Base-by-base conservation (phyloP, 1,140 invertebrate genomes). In the Nylanderia fulva region DNA sequence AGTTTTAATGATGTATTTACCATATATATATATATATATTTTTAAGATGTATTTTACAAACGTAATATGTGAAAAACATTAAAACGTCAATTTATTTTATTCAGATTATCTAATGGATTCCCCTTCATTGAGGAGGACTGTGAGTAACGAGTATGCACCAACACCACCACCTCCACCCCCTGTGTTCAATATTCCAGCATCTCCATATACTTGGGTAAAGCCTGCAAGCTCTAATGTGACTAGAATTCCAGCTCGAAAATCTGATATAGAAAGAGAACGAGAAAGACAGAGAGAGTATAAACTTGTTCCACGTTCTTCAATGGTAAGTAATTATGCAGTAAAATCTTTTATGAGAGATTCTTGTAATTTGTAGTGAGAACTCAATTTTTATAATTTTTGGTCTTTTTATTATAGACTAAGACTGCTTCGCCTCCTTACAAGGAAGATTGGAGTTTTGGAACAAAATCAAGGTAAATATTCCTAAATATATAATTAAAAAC, bases 71-170 rank as follows among this genome's bases (percentile, higher is more conserved):
- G 24, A 45, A 42, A 69, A 48, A 52, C 11, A 52, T 69, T 52
- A 27, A 66, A 66, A 42, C 11, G n/a, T 2, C 2, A 33, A 13
- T 11, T 80, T 75, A 39, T 71, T 3, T 60, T 86, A n/a, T 69
- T 18, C 21, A 94, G 94, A 94, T 92, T 94, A 93, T 86, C 66
- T 93, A 18, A 90, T 92, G 68, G 93, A 95, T 2, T 86, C 91
- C 6, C 68, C 90, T 52, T 86, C 92, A 39, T 87, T 95, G 63
- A 92, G 93, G 77, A 91, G 94, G 60, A 95, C 95, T 45, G 94
- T 95, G 2, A 95, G 86, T 64, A 95, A 95, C 69, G 94, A 95
- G 29, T 95, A 95, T 80, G 93, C 93, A 21, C 93, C 94, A n/a
- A 88, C 91, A 63, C 91, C 91, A 33, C 94, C 94, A 21, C 93